Percentiles rank a stretch among this genome's conserved stretches.
phyloP scores from a whole-genome alignment of 2,888 invertebrate genomes.

The Drosophila nr. perissopoda region DNA sequence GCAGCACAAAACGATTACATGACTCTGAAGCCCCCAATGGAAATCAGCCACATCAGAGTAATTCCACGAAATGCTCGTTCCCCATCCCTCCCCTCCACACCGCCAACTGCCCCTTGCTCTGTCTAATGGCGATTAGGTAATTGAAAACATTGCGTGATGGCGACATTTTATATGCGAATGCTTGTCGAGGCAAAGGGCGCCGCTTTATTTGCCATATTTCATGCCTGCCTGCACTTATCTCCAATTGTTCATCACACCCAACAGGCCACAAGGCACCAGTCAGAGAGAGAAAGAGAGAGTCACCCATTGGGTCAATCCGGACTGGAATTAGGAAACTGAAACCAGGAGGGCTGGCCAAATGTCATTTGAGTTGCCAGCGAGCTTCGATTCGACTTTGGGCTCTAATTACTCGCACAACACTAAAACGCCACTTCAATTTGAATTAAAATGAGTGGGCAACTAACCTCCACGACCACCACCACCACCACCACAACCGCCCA shows the following conservation, averaged over 20 bases:
- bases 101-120: not conserved
- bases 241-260: conserved; percentile 72
- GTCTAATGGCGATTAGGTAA: conserved; percentile 78
- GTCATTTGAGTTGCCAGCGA: conserved; percentile 65
- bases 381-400: conserved; percentile 74
- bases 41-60: conserved; percentile 43
- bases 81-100: not conserved
- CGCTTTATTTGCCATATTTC: conserved; percentile 77
- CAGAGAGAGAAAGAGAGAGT: not conserved
- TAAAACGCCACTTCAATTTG: conserved; percentile 76
- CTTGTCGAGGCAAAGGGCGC: conserved; percentile 14
- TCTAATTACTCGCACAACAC: conserved; percentile 77
- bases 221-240: conserved; percentile 80
- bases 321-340: conserved; percentile 1
- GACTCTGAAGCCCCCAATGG: conserved; percentile 42
- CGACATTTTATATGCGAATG: conserved; percentile 70
- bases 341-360: conserved; percentile 50
- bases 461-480: not conserved
- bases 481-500: not conserved
- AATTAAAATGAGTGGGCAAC: conserved; percentile 70
- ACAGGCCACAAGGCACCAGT: not conserved
- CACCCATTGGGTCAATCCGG: conserved; percentile 13
- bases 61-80: conserved; percentile 48
- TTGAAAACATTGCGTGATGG: conserved; percentile 79
- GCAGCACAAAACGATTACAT: conserved; percentile 70